A percentile compares a stretch with the other conserved stretches of the same genome.
Conservation (phyloP, 1,140 invertebrate species). For the Ylistrum balloti region DNA sequence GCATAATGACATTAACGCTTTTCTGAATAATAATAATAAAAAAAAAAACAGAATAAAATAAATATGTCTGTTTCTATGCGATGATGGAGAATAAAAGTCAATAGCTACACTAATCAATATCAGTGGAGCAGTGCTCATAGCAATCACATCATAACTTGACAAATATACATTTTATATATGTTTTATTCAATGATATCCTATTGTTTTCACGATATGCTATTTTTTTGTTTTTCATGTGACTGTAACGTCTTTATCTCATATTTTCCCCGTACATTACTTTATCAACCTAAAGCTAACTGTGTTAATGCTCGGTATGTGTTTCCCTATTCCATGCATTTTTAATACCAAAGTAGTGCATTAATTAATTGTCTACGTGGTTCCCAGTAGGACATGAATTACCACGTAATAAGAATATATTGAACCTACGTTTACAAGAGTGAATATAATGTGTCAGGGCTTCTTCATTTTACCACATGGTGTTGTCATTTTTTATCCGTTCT, state of each 20-base stretch:
- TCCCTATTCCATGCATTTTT: not conserved
- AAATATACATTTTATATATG: no score
- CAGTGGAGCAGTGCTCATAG: no score
- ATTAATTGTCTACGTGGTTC: conserved; percentile 1
- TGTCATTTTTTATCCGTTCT: conserved; percentile 26
- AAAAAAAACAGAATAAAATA: no score
- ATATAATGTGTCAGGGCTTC: not conserved
- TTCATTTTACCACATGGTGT: conserved; percentile 17
- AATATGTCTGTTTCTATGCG: no score
- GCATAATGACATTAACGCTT: no score
- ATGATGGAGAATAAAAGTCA: no score
- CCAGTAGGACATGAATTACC: conserved; percentile 1
- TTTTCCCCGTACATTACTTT: not conserved
- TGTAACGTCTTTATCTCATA: not conserved
- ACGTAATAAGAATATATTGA: conserved; percentile 7
- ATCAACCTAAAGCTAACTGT: not conserved
- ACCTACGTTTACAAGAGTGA: not conserved
- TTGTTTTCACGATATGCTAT: not conserved
- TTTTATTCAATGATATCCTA: no score
- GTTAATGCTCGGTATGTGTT: not conserved
- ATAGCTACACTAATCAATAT: no score
- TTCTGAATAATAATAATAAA: no score
- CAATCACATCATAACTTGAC: no score
- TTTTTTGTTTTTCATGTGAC: not conserved
- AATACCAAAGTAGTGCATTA: conserved; percentile 26